A percentile compares a stretch with the other conserved stretches of the same genome.
phyloP scores from a whole-genome alignment of 1,140 invertebrate genomes.

The Nilaparvata lugens region DNA sequence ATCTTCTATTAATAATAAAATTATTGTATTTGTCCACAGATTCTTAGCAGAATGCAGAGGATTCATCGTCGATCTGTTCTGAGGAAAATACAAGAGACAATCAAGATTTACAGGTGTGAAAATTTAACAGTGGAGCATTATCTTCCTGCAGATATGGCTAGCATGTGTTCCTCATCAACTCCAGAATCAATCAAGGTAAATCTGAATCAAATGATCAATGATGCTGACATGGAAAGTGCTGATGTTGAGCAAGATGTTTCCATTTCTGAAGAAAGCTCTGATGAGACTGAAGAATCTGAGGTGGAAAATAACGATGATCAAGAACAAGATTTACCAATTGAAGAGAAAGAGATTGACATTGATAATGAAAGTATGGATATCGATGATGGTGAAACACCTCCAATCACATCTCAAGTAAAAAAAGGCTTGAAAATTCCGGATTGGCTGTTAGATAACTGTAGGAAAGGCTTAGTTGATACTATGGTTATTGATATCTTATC shows the following conservation, averaged over 20 bases:
- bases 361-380: constrained; percentile 17
- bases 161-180: background rate
- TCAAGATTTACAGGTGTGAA: constrained; percentile 49
- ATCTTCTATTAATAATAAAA: too few relatives aligned
- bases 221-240: background rate
- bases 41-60: constrained; percentile 49
- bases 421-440: constrained; percentile 37
- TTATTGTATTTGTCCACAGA: constrained; percentile 23
- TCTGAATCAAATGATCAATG: background rate
- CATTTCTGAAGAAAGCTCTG: constrained; percentile 22
- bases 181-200: constrained; percentile 28
- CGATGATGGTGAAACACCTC: constrained; percentile 19
- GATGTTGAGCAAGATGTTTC: constrained; percentile 9
- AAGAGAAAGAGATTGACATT: constrained; percentile 13
- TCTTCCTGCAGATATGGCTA: background rate
- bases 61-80: constrained; percentile 41
- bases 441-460: constrained; percentile 55
- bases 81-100: constrained; percentile 46
- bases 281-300: constrained; percentile 5
- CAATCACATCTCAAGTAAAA: background rate
- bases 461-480: constrained; percentile 45
- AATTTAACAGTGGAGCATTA: constrained; percentile 28
- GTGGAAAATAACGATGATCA: constrained; percentile 20
- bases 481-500: constrained; percentile 57
- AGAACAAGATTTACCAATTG: constrained; percentile 14